phyloP scores from a whole-genome alignment of 2,797 vertebrate species.

The Lemur catta region DNA sequence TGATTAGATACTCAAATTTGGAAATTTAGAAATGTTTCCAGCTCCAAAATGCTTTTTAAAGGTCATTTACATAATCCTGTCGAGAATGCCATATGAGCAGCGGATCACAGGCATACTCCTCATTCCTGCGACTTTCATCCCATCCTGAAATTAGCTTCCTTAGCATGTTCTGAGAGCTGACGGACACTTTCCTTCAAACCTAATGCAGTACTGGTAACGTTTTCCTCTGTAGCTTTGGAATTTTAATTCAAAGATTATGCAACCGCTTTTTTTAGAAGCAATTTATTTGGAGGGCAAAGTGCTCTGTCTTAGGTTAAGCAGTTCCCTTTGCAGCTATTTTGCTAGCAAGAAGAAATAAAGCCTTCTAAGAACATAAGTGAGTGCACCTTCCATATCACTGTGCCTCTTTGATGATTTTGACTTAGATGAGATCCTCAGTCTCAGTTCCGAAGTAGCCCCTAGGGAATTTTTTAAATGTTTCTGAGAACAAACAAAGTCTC shows the following conservation, averaged over 20 bases:
- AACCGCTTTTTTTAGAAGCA: conserved; percentile 14
- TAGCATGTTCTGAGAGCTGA: conserved; percentile 36
- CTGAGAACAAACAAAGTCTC: background rate
- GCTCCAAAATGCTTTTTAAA: conserved; percentile 45
- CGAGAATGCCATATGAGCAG: background rate
- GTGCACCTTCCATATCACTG: background rate
- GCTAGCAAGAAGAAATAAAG: background rate
- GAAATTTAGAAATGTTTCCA: conserved; percentile 34
- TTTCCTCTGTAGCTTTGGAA: conserved; percentile 42
- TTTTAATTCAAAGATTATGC: conserved; percentile 53
- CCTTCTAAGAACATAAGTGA: background rate
- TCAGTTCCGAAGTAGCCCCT: background rate
- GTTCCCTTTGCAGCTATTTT: conserved; percentile 44
- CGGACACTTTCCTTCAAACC: conserved; percentile 28
- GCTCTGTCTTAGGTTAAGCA: background rate
- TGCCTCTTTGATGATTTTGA: background rate
- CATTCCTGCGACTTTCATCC: background rate
- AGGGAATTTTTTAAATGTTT: background rate
- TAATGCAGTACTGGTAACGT: background rate
- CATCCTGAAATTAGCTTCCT: background rate
- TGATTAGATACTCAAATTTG: conserved; percentile 47
- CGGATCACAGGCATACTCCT: conserved; percentile 23
- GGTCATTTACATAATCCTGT: conserved; percentile 54
- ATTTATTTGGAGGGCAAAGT: conserved; percentile 60
- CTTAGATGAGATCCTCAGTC: background rate